Evolutionary conservation across 2,113 vertebrate species (phyloP), one percentile per base, ranked within the genome.

Genomic region (Oceanites oceanicus): DNA sequence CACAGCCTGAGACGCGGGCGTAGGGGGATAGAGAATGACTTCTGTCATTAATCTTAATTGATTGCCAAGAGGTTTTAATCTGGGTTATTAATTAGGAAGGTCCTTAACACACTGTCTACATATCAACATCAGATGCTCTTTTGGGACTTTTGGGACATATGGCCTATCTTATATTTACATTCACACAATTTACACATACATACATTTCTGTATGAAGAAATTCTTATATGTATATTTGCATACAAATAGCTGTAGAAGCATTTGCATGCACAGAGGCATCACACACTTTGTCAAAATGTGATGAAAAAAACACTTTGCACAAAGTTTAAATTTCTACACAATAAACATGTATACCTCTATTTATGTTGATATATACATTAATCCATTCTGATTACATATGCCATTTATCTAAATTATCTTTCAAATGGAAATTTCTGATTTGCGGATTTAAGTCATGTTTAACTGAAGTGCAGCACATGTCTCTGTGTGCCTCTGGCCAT

Each of bases 1-100:
- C 97, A 97, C 94, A 96, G 94, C 92, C 95, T 6, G 73, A 98
- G 93, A 96, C 3, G 80, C 77, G 44, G 92, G 88, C 34, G 77
- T 84, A 92, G 96, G 97, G 98, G 98, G 96, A 97, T 97, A 97
- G 95, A 92, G 88, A 96, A 86, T 98, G 97, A 97, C 93, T 98
- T 97, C 96, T 98, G 98, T 96, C 97, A 96, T 98, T 98, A 98
- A 98, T 98, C 96, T 98, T 98, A 98, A 98, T 98, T 98, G 98
- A 97, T 98, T 98, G 96, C 90, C 96, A 98, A 96, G 96, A 98
- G 97, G 98, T 98, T 98, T 97, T 97, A 98, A 96, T 98, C 92
- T 97, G 95, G 96, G 84, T 97, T 98, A 97, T 98, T 98, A 98
- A 98, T 98, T 98, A 97, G 97, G 95, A 97, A 96, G 94, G 82